Percentiles rank a stretch among this genome's conserved stretches.
phyloP scores from a whole-genome alignment of 1,140 invertebrate species.

The Drosophila repleta region DNA sequence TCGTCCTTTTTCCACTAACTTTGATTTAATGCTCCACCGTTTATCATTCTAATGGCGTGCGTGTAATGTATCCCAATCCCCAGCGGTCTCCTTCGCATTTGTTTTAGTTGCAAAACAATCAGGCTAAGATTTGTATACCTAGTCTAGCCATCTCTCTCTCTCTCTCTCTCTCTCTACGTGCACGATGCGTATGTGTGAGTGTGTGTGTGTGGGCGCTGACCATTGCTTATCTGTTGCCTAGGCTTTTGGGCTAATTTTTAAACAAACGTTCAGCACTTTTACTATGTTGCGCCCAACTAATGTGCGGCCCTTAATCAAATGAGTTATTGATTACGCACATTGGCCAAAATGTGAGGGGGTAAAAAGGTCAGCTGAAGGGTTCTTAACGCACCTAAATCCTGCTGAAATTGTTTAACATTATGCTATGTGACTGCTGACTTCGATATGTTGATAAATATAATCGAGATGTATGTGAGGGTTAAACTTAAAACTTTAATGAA shows the following conservation, averaged over 20 bases:
- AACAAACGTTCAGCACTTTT: conserved; percentile 50
- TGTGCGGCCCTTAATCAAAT: conserved; percentile 68
- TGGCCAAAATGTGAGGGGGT: background rate
- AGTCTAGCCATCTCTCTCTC: conserved; percentile 7
- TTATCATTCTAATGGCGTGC: conserved; percentile 80
- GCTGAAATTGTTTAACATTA: background rate
- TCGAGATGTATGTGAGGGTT: background rate
- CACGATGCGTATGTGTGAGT: conserved; percentile 7
- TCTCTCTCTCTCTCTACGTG: too few relatives aligned
- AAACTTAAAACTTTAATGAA: too few relatives aligned
- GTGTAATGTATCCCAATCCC: conserved; percentile 69
- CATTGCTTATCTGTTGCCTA: conserved; percentile 36
- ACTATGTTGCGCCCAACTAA: conserved; percentile 50
- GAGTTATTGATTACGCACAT: conserved; percentile 60
- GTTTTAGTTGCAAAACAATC: conserved; percentile 76
- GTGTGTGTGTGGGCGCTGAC: conserved; percentile 30
- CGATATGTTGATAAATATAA: background rate
- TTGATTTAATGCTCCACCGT: conserved; percentile 79
- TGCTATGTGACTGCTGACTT: background rate
- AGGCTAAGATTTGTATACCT: conserved; percentile 61
- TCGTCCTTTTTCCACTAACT: conserved; percentile 65
- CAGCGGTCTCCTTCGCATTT: conserved; percentile 58
- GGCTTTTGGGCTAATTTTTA: conserved; percentile 64
- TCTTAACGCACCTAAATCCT: conserved; percentile 4
- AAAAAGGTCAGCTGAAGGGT: background rate